Base-by-base conservation (phyloP, 2,888 invertebrate genomes). In the Phorcus lineatus region DNA sequence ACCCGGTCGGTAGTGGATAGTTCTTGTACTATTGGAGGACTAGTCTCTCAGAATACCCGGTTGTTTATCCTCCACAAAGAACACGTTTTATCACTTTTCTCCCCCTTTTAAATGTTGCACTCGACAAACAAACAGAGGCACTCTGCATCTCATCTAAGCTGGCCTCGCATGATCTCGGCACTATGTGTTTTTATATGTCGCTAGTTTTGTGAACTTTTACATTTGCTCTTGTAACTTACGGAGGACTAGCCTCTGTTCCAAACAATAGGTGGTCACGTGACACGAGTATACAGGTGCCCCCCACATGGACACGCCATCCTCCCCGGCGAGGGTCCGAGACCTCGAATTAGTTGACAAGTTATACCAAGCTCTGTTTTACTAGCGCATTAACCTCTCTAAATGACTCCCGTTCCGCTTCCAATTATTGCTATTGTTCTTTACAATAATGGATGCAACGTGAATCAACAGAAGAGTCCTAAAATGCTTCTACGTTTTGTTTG, bases 141-240 rank as follows among this genome's bases (percentile, higher is more conserved):
- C 47, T 66, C 13, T 78, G 77, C 47, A 52, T 78, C 77, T 47
- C 77, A 52, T 78, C 66, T 47, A 19, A 6, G n/a, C 24, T 62
- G 62, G 62, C 52, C 62, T 28, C 28, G n/a, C 66, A 28, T 78
- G 52, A 78, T 62, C 62, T 66, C 77, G 52, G 62, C 77, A 22
- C 36, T 28, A 22, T 24, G 22, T 78, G 66, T 78, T 78, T 78
- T 66, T 78, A 78, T 78, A 62, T 70, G 77, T 78, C 62, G 62
- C 77, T 62, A 47, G 66, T 47, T 62, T 62, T 62, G 52, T 78
- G 77, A 78, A 78, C 77, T 78, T 78, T 78, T 78, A 78, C 77
- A 78, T 78, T 78, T 78, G 47, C 52, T 31, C 62, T 28, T 47
- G 77, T 36, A 19, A 66, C 47, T 53, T 78, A 78, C 36, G 52